Evolutionary conservation across 1,140 invertebrate genomes (phyloP), one percentile per base, ranked within the genome.

Genomic region (Ladona fulva): DNA sequence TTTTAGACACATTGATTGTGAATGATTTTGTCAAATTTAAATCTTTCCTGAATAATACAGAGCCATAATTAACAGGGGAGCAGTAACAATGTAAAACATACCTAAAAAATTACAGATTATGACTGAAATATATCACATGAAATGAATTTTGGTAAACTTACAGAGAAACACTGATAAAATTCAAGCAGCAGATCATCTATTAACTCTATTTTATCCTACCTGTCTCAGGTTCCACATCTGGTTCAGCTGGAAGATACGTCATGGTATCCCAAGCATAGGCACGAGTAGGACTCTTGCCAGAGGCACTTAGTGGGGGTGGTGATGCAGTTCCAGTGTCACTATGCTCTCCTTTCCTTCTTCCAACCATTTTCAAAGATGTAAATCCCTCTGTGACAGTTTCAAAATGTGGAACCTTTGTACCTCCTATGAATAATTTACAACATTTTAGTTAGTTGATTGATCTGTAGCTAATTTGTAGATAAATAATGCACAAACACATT

Each of bases 301-400:
- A 85, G 5, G 85, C 85, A 78, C 84, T 84, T 1, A 85, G 86
- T 29, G 86, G 83, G 25, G 86, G 83, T 78, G 79, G 81, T 25
- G 81, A 79, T 66, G 77, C 79, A 6, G 85, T 84, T 19, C 81
- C 37, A 1, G 25, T 14, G 76, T 25, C 76, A 44, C 78, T 78
- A 76, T 79, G 77, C 82, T 83, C 52, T 83, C 25, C 75, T 42
- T 88, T 87, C 6, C 83, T 86, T 79, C 88, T 84, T 0, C 86
- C 88, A 1, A 91, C 85, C 90, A 93, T 92, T 82, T 91, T 91
- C 25, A 93, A 83, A 0, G 90, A 90, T 11, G 91, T 92, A 78
- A 92, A 92, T 0, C 91, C 92, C 83, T 92, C 90, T 7, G 86
- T 88, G 5, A 91, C 82, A 0, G 87, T 87, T 76, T 91, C 89